Evolutionary conservation across 2,888 invertebrate species (phyloP).

Genomic region (Hecatera dysodea): DNA sequence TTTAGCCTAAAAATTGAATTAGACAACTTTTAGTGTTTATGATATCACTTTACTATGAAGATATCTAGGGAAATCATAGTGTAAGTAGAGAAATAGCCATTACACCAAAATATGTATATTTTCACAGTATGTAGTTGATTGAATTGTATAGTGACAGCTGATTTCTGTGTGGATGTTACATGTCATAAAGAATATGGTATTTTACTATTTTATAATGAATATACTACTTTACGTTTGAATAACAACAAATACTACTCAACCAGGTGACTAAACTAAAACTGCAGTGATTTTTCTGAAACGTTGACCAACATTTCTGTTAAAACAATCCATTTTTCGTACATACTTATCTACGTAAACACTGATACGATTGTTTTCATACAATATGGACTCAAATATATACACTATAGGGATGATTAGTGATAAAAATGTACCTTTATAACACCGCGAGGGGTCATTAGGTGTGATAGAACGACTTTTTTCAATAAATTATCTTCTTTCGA

Average conservation of each 20-base stretch:
- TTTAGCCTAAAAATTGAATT: neutral
- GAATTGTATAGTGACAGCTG: neutral
- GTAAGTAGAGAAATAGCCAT: neutral
- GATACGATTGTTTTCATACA: constrained; percentile 82
- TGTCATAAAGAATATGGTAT: constrained; percentile 8
- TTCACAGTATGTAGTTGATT: neutral
- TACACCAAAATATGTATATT: neutral
- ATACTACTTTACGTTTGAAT: constrained; percentile 8
- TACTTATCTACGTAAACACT: constrained; percentile 84
- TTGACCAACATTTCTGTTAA: constrained; percentile 67
- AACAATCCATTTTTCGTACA: constrained; percentile 71
- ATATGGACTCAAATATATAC: constrained; percentile 69
- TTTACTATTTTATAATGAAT: neutral
- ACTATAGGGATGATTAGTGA: constrained; percentile 66
- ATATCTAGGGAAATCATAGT: neutral
- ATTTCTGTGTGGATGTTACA: constrained; percentile 6
- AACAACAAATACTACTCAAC: constrained; percentile 43
- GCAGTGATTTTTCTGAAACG: constrained; percentile 59
- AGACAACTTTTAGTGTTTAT: constrained; percentile 1
- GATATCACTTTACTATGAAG: neutral
- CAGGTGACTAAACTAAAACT: constrained; percentile 45
- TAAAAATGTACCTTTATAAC: constrained; percentile 82
- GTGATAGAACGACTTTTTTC: constrained; percentile 82
- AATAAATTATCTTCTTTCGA: constrained; percentile 84
- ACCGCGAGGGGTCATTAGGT: constrained; percentile 87